These are phyloP conservation scores for Rhopilema esculentum DNA, from an alignment of 30 jellyfish, hydroid and myxozoan genomes.

Conservation along the genomic window DNA sequence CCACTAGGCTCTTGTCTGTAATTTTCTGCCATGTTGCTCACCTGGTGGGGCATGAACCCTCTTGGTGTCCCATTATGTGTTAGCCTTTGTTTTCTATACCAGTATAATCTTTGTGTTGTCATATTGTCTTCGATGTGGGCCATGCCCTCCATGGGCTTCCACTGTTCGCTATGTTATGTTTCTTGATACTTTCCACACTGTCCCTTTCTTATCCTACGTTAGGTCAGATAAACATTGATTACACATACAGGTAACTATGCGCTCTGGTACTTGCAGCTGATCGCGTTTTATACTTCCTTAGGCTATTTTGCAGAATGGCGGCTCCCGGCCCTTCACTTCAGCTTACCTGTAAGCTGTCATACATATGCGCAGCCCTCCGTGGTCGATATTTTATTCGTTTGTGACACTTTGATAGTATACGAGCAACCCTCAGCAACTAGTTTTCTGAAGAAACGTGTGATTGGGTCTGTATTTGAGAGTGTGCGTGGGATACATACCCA, in stretches of 20 bases:
- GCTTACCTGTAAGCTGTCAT: not conserved
- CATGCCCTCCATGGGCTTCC: slow-evolving; percentile 57
- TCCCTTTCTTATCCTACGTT: not conserved
- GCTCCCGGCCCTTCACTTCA: not conserved
- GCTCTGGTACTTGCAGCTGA: not conserved
- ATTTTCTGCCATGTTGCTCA: slow-evolving; percentile 23
- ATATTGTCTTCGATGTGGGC: slow-evolving; percentile 69
- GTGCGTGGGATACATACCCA: no score
- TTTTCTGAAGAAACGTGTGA: no score
- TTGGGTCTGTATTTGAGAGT: no score
- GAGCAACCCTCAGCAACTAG: not conserved
- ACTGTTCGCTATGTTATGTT: not conserved
- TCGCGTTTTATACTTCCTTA: not conserved
- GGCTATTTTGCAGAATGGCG: not conserved
- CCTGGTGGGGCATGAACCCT: slow-evolving; percentile 52
- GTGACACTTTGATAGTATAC: not conserved
- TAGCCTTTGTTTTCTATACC: slow-evolving; percentile 84
- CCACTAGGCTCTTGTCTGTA: slow-evolving; percentile 42
- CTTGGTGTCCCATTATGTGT: slow-evolving; percentile 62
- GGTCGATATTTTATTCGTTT: not conserved
- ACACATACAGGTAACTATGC: not conserved
- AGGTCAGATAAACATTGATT: slow-evolving; percentile 18
- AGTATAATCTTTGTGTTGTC: slow-evolving; percentile 79
- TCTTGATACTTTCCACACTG: not conserved
- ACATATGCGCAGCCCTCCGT: not conserved